Percentiles rank a stretch among this genome's conserved stretches.
Evolutionary conservation across 2,888 invertebrate genomes (phyloP).

Genomic region (Melinopterus prodromus): DNA sequence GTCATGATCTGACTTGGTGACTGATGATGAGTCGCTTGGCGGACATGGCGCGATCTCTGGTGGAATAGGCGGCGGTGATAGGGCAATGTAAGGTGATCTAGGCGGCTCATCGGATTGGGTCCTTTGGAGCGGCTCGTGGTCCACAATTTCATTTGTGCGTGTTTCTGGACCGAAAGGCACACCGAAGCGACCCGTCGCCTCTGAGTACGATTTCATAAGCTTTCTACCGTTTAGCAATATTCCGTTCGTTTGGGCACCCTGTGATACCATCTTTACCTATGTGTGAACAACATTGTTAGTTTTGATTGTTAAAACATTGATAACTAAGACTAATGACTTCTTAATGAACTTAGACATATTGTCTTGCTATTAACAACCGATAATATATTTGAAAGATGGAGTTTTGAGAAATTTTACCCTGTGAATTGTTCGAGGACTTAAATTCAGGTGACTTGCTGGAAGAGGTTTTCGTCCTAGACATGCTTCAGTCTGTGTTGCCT

Average conservation of each 20-base stretch:
- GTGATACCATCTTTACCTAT: conserved; percentile 86
- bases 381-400: background rate
- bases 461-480: conserved; percentile 75
- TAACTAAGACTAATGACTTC: no score
- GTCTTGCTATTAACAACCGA: no score
- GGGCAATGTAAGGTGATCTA: conserved; percentile 74
- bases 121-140: conserved; percentile 81
- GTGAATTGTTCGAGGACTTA: conserved; percentile 85
- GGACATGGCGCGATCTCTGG: conserved; percentile 49
- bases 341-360: no score
- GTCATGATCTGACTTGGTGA: conserved; percentile 54
- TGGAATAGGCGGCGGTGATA: conserved; percentile 60
- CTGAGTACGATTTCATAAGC: conserved; percentile 84
- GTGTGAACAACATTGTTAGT: conserved; percentile 38
- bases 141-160: conserved; percentile 53
- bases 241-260: conserved; percentile 91
- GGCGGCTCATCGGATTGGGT: conserved; percentile 88
- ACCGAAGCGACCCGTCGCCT: conserved; percentile 68
- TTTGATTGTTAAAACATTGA: background rate
- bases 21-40: conserved; percentile 56
- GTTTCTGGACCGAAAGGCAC: conserved; percentile 55
- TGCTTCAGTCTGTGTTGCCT: conserved; percentile 90
- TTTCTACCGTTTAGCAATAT: conserved; percentile 74
- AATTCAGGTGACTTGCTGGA: conserved; percentile 74
- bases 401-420: conserved; percentile 63